These are phyloP conservation scores for Brachystomella parvula DNA, from an alignment of 1,140 invertebrate genomes.

Conservation along the genomic window DNA sequence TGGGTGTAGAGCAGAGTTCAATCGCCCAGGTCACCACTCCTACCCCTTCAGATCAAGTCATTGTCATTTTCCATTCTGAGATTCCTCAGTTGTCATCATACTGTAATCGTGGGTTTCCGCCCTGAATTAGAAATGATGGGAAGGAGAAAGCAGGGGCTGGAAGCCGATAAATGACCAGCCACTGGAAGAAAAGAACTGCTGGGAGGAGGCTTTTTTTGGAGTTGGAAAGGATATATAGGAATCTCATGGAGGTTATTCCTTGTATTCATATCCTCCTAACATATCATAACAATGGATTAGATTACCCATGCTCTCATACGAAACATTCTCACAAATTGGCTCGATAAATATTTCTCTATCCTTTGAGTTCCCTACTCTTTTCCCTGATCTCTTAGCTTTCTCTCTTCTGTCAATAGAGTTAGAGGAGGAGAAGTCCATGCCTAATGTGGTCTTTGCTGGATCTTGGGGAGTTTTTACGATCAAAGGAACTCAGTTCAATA, in stretches of 20 bases:
- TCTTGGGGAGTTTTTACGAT: background rate
- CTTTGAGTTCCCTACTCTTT: too few species aligned
- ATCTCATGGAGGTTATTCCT: background rate
- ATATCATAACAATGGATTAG: constrained; percentile 11
- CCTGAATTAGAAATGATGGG: background rate
- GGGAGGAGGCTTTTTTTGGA: background rate
- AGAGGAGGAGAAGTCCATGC: too few species aligned
- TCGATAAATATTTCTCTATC: constrained; percentile 5
- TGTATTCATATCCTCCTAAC: constrained; percentile 10
- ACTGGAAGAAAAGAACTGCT: background rate
- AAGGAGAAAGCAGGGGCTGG: constrained; percentile 4
- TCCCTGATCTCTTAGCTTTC: too few species aligned
- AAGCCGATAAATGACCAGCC: background rate
- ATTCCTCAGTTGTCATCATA: background rate
- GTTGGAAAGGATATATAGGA: background rate
- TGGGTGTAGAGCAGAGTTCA: background rate
- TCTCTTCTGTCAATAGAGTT: too few species aligned
- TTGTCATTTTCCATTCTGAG: background rate
- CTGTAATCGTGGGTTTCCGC: background rate
- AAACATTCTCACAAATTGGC: constrained; percentile 11
- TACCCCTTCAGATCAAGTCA: constrained; percentile 12
- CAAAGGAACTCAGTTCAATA: background rate
- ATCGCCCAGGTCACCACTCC: too few species aligned
- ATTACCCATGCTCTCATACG: background rate
- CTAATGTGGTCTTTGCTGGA: too few species aligned